These are phyloP conservation scores for Phragmatobia fuliginosa DNA, from an alignment of 2,888 invertebrate species.

Conservation along the genomic window DNA sequence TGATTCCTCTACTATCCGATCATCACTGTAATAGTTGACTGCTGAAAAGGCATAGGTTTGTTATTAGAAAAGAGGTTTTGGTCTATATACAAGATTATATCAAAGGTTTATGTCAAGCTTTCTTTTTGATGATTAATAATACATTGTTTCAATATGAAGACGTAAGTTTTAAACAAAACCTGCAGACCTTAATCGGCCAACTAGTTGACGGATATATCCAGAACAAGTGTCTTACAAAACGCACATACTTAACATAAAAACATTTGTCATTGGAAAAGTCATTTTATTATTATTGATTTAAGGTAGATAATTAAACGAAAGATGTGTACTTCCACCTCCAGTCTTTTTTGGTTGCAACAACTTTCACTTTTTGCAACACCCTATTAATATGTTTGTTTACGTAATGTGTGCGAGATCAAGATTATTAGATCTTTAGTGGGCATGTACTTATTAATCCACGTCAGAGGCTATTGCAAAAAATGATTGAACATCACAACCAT, in stretches of 20 bases:
- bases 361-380: conserved; percentile 49
- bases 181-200: conserved; percentile 10
- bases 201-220: conserved; percentile 18
- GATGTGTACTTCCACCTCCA: conserved; percentile 19
- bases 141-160: neutral
- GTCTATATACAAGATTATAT: too few relatives aligned
- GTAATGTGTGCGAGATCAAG: conserved; percentile 32
- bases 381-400: conserved; percentile 40
- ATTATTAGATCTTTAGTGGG: conserved; percentile 18
- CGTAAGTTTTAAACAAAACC: conserved; percentile 9
- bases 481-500: neutral
- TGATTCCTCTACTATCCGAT: neutral
- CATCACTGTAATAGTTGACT: too few relatives aligned
- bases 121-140: neutral
- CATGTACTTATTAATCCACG: conserved; percentile 5
- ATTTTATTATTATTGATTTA: conserved; percentile 20
- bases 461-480: neutral
- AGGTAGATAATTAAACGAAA: conserved; percentile 16
- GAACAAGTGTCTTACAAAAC: conserved; percentile 42
- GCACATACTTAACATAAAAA: conserved; percentile 34
- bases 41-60: too few relatives aligned
- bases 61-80: too few relatives aligned
- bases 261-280: neutral
- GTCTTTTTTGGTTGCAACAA: conserved; percentile 39
- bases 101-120: too few relatives aligned